Base-by-base conservation (phyloP, 2,888 invertebrate species). In the Lasioglossum vierecki region DNA sequence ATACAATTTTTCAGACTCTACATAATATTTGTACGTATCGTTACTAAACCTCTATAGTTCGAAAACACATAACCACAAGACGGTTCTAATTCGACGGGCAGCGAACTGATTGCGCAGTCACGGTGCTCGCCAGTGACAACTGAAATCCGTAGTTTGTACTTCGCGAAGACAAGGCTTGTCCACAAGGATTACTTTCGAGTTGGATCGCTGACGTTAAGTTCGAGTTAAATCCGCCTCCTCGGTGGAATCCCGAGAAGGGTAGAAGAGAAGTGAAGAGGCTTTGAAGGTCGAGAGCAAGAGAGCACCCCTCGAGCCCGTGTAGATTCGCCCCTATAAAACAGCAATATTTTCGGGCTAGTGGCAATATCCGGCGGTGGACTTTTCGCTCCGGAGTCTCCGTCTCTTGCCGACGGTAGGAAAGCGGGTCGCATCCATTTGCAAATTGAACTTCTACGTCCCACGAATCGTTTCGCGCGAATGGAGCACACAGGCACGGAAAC, bases 391-490 rank as follows among this genome's bases (percentile, higher is more conserved):
- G 22, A 60, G 30, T 13, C 44, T 68, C n/a, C 46, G 71, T 71
- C 77, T 85, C 30, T 44, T 15, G 35, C 18, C 70, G 80, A 30
- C 11, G 26, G 63, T 63, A 15, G 13, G 26, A 44, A 74, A 76
- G 41, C 57, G 77, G 79, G 80, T 63, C 80, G 82, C 30, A 44
- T 88, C 88, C 88, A 89, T 89, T 89, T 87, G 85, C 85, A 89
- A 89, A 89, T 89, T 88, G 88, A 87, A 85, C 83, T 63, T 75
- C 76, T 11, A 63, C 80, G 60, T 79, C 18, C 76, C 22, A 53
- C 57, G 85, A 72, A 79, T 81, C 66, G 76, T 79, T 76, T 41
- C 73, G 44, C 46, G 72, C 35, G 71, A 70, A 79, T 79, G 83
- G 77, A 87, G 39, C 75, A 26, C 72, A 1, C 68, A 6, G 22